These are phyloP conservation scores for Uropsilus gracilis DNA, from an alignment of 2,113 vertebrate species.

Conservation along the genomic window DNA sequence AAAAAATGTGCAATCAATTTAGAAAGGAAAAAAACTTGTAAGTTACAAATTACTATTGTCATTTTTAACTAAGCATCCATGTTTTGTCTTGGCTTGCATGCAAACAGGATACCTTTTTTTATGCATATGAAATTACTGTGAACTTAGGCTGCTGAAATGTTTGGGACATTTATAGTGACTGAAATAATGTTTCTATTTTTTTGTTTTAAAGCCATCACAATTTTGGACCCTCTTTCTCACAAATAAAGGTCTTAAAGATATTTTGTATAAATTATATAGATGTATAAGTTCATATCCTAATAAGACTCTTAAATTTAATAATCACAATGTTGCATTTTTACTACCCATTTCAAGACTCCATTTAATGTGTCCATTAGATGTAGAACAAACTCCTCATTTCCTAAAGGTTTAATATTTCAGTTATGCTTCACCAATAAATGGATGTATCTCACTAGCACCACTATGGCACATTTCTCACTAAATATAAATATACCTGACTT, in stretches of 20 bases:
- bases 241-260: constrained; percentile 32
- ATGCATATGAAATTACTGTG: not conserved
- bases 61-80: not conserved
- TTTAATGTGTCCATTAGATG: not conserved
- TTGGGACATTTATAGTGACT: constrained; percentile 3
- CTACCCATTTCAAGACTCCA: constrained; percentile 1
- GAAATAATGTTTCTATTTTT: constrained; percentile 42
- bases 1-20: too few relatives aligned
- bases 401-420: too few relatives aligned
- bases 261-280: constrained; percentile 40
- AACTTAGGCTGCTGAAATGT: constrained; percentile 32
- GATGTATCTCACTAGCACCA: too few relatives aligned
- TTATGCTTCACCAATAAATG: too few relatives aligned
- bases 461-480: too few relatives aligned
- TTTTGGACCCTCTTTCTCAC: not conserved
- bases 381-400: too few relatives aligned
- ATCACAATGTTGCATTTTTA: constrained; percentile 21
- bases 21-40: too few relatives aligned
- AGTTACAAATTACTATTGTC: not conserved
- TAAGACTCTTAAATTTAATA: constrained; percentile 55
- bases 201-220: constrained; percentile 24
- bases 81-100: not conserved
- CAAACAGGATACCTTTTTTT: not conserved
- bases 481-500: too few relatives aligned
- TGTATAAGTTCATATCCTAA: not conserved